Conservation (phyloP, 2,113 vertebrate species). For the Corapipo altera region DNA sequence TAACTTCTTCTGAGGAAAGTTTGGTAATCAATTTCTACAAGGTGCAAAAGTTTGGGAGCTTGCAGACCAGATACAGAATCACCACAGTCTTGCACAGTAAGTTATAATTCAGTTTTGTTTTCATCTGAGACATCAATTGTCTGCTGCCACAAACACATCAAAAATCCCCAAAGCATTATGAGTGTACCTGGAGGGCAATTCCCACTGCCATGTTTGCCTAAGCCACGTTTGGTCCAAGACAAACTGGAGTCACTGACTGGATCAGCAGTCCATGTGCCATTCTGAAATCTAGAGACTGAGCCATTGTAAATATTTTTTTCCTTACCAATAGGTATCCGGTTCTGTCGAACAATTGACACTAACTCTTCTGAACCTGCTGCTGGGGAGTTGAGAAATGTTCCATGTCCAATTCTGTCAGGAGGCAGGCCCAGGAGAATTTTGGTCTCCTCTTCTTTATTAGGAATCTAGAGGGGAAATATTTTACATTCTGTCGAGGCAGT, state of each 20-base stretch:
- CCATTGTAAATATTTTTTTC: background rate
- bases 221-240: background rate
- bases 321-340: slow-evolving; percentile 89
- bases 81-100: background rate
- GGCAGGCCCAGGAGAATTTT: slow-evolving; percentile 82
- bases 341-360: slow-evolving; percentile 83
- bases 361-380: slow-evolving; percentile 78
- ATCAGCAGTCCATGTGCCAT: background rate
- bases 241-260: background rate
- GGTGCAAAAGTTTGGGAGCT: background rate
- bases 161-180: background rate
- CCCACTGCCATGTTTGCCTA: accelerated
- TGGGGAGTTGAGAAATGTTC: slow-evolving; percentile 86
- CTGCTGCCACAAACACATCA: background rate
- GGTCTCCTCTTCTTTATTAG: slow-evolving; percentile 86
- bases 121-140: background rate
- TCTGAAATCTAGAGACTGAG: background rate
- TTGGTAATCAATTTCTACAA: background rate
- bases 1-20: background rate
- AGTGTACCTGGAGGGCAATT: background rate
- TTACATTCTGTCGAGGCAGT: background rate
- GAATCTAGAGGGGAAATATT: slow-evolving; percentile 79
- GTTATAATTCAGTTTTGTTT: background rate
- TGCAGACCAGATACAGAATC: background rate
- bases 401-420: slow-evolving; percentile 91